Percentiles rank a stretch among this genome's conserved stretches.
Conservation (phyloP, 2,797 vertebrate genomes). For the Gadopsis marmoratus region DNA sequence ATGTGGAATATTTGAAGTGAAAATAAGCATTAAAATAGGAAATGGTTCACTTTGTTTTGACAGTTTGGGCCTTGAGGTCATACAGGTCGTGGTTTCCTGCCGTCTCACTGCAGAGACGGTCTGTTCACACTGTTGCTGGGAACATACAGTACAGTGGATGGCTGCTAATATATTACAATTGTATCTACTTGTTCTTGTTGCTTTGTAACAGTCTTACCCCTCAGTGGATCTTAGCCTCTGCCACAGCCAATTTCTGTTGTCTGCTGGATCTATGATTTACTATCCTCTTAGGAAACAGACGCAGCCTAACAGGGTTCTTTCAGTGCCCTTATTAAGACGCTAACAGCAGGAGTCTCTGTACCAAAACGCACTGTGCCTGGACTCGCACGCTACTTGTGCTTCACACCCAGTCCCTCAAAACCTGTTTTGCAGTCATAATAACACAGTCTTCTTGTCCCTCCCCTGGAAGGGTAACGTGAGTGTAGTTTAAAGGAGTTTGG, state of each 20-base stretch:
- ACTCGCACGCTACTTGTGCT: constrained; percentile 28
- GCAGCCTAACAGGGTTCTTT: constrained; percentile 27
- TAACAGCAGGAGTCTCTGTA: constrained; percentile 37
- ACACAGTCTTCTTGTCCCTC: constrained; percentile 41
- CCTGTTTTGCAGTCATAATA: constrained; percentile 67
- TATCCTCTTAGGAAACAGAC: constrained; percentile 62
- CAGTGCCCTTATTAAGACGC: constrained; percentile 61
- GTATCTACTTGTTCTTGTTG: constrained; percentile 8
- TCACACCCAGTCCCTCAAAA: constrained; percentile 62
- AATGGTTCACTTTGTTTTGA: constrained; percentile 6
- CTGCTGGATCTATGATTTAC: constrained; percentile 48
- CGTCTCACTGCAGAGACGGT: constrained; percentile 8
- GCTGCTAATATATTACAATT: constrained; percentile 11
- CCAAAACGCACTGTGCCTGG: constrained; percentile 13
- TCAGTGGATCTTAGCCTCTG: neutral
- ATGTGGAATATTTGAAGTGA: neutral
- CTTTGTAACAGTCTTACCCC: neutral
- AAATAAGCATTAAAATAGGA: neutral
- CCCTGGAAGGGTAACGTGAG: constrained; percentile 55
- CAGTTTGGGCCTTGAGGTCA: constrained; percentile 18
- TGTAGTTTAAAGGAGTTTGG: constrained; percentile 52
- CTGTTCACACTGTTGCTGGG: constrained; percentile 3
- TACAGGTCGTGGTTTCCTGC: constrained; percentile 38
- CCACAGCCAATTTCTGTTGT: constrained; percentile 39
- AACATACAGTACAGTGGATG: neutral